Evolutionary conservation across 2,113 vertebrate species (phyloP), one percentile per base, ranked within the genome.

Genomic region (Canis aureus): DNA sequence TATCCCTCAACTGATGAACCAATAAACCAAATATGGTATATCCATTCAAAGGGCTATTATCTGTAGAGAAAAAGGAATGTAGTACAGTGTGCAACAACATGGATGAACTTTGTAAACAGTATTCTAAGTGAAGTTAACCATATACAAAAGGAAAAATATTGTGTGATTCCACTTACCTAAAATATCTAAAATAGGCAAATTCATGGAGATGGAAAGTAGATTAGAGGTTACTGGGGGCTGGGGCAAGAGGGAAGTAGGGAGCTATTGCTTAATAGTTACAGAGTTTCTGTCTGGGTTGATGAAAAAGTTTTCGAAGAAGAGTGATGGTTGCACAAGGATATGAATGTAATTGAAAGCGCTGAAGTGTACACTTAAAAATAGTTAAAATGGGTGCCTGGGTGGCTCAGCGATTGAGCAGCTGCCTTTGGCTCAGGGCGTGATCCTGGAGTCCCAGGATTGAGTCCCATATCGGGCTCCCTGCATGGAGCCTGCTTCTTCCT

Each of bases 151-250:
- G 27, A 69, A 8, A 91, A 69, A 66, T 71, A 90, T 6, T 76
- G 11, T 90, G 59, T 69, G 53, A 69, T n/a, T 82, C 59, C 35
- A 93, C 27, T 95, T 94, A 69, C 29, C 38, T 78, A 51, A 87
- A 87, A 81, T 90, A 81, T 62, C 5, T 43, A 92, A 76, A 73
- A 74, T 13, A 83, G 60, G 57, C n/a, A 87, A 94, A 57, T 66
- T 88, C 67, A 73, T 35, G n/a, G 43, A 95, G 80, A 81, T 16
- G 55, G 16, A 94, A 81, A 94, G 51, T 53, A 80, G 55, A 80
- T 29, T 49, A 74, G 57, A 38, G 13, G 74, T 91, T 74, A 74
- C 43, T 25, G 66, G 49, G 27, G 35, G 29, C 35, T 66, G 27
- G 15, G 2, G 43, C n/a, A 17, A 49, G 27, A 32, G 17, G 23